A percentile compares a stretch with the other conserved stretches of the same genome.
Conservation (phyloP, 2,797 vertebrate species). For the Rhadinocentrus ornatus region DNA sequence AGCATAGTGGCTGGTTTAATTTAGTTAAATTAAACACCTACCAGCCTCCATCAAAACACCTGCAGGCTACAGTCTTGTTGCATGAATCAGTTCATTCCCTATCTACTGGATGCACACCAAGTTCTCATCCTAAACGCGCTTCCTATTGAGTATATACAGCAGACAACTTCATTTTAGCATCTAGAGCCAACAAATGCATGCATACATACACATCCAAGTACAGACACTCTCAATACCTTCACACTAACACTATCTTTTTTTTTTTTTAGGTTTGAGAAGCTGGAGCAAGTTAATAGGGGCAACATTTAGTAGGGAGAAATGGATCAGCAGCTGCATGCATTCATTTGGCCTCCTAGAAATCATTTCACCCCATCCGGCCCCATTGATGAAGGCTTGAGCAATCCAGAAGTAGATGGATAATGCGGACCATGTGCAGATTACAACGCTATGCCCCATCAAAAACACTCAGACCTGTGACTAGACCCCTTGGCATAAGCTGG, state of each 20-base stretch:
- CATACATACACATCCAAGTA: not conserved
- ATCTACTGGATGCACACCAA: slow-evolving; percentile 5
- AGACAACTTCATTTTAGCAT: not conserved
- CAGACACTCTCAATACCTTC: slow-evolving; percentile 30
- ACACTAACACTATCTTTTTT: slow-evolving; percentile 42
- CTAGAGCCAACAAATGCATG: no score
- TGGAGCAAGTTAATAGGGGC: slow-evolving; percentile 52
- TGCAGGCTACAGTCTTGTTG: slow-evolving; percentile 18
- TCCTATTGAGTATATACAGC: no score
- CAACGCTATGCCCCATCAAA: slow-evolving; percentile 45
- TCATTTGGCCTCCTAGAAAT: slow-evolving; percentile 71
- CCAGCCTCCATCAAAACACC: slow-evolving; percentile 9
- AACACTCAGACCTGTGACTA: slow-evolving; percentile 62
- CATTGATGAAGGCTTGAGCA: slow-evolving; percentile 60
- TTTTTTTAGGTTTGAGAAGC: slow-evolving; percentile 52
- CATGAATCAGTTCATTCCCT: slow-evolving; percentile 22
- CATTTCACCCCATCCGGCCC: slow-evolving; percentile 72
- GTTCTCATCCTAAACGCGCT: slow-evolving; percentile 1
- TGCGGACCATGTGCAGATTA: slow-evolving; percentile 68
- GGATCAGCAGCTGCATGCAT: slow-evolving; percentile 79
- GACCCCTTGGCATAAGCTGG: slow-evolving; percentile 62
- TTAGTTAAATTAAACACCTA: slow-evolving; percentile 24
- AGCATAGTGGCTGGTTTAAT: slow-evolving; percentile 7
- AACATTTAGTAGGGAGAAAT: slow-evolving; percentile 40
- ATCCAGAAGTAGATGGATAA: slow-evolving; percentile 73